Base-by-base conservation (phyloP, 2,888 invertebrate genomes). In the Agrilus biguttatus region DNA sequence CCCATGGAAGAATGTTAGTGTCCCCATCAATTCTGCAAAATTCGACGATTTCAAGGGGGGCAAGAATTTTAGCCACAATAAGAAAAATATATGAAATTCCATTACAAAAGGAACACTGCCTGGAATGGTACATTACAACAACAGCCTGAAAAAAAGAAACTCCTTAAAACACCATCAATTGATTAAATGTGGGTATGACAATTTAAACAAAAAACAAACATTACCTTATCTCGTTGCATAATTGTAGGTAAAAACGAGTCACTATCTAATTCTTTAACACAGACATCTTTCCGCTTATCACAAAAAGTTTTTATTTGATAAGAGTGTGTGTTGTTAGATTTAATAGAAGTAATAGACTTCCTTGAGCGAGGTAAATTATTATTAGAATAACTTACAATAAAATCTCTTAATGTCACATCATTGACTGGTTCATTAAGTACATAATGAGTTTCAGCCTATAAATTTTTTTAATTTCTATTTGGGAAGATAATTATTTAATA, bases 1-100 rank as follows among this genome's bases (percentile, higher is more conserved):
- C 78, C 89, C 90, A 91, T 1, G 88, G 85, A 51, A 93, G 71
- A 67, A 89, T 87, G 70, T 92, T 90, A 1, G 75, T 70, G 55
- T 83, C 80, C 14, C 83, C 86, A 68, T 92, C 86, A 33, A 93
- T 77, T 14, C 85, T 71, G 17, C 78, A 75, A 53, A 83, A 80
- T 45, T 64, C 55, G 6, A 80, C 51, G 47, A 70, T 63, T 50
- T 73, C 67, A 52, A 73, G 62, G 53, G 69, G 56, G 46, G 69
- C 58, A 48, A 78, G 71, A 61, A 78, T 73, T 55, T 77, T 73
- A 41, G 82, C 78, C 41, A 80, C 73, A 37, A 75, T 75, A 45
- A 83, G 66, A 55, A 82, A 75, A 32, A 78, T 74, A 51, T 83
- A 83, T 0, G 81, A 71, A 47, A 83, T 70, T 14, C 77, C 72